phyloP scores from a whole-genome alignment of 2,888 invertebrate species.

The Yponomeuta plumbellus region DNA sequence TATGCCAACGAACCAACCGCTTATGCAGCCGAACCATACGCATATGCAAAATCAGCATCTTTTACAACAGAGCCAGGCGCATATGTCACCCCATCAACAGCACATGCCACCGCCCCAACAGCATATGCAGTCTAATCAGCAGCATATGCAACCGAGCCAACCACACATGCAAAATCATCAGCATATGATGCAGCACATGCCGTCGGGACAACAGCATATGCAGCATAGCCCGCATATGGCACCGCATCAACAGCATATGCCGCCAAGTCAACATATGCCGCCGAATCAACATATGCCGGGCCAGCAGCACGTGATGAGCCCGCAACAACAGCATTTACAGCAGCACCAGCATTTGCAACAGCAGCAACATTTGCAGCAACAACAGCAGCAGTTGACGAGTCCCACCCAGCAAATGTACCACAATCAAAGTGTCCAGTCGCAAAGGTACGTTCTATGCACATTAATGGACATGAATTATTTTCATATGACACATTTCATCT shows the following conservation, averaged over 20 bases:
- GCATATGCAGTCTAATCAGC: constrained; percentile 17
- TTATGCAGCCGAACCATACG: constrained; percentile 19
- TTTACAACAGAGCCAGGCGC: constrained; percentile 19
- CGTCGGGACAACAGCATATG: constrained; percentile 14
- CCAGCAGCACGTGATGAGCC: constrained; percentile 62
- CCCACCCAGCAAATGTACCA: constrained; percentile 32
- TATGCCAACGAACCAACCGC: constrained; percentile 16
- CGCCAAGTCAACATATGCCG: constrained; percentile 10
- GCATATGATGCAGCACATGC: constrained; percentile 12
- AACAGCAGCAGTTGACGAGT: constrained; percentile 24
- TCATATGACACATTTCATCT: no score
- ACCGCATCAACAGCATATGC: constrained; percentile 28
- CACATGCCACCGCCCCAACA: constrained; percentile 12
- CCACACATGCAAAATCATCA: constrained; percentile 12
- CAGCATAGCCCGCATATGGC: constrained; percentile 19
- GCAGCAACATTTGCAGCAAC: constrained; percentile 19
- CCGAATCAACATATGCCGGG: constrained; percentile 16
- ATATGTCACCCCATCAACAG: constrained; percentile 12
- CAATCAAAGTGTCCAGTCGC: constrained; percentile 44
- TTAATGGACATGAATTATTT: no score
- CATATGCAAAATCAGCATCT: constrained; percentile 19
- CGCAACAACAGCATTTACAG: constrained; percentile 51
- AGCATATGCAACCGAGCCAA: constrained; percentile 20
- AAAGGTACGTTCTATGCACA: constrained; percentile 39
- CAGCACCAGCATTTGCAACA: constrained; percentile 30